A percentile compares a stretch with the other conserved stretches of the same genome.
Conservation (phyloP, 2,113 vertebrate genomes). For the Pogonocichla stellata region DNA sequence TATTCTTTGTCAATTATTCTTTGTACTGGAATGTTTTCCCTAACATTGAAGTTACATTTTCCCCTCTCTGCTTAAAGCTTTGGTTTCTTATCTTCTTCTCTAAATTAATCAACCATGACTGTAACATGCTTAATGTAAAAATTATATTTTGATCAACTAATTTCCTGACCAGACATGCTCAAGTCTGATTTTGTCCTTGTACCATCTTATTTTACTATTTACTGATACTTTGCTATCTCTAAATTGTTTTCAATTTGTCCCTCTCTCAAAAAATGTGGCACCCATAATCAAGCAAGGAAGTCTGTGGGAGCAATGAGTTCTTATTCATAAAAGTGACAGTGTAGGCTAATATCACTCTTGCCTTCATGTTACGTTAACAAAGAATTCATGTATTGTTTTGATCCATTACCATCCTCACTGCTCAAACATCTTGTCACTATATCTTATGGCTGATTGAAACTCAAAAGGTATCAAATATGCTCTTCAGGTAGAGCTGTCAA, state of each 20-base stretch:
- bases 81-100: neutral
- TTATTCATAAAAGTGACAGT: neutral
- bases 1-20: neutral
- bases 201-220: slow-evolving; percentile 14
- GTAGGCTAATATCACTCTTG: neutral
- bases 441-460: neutral
- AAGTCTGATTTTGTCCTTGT: neutral
- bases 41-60: neutral
- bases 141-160: neutral
- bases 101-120: neutral
- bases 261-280: slow-evolving; percentile 10
- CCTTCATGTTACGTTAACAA: neutral
- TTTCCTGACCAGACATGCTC: neutral
- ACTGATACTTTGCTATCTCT: neutral
- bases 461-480: neutral
- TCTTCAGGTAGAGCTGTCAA: neutral
- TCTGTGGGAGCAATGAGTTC: neutral
- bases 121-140: slow-evolving; percentile 3
- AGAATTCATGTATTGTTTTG: neutral
- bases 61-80: neutral
- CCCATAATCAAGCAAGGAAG: neutral
- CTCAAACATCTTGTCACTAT: neutral
- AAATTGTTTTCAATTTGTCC: neutral
- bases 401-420: neutral
- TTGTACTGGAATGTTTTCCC: neutral